Conservation (phyloP, 2,113 vertebrate species). For the Ceratotherium simum region DNA sequence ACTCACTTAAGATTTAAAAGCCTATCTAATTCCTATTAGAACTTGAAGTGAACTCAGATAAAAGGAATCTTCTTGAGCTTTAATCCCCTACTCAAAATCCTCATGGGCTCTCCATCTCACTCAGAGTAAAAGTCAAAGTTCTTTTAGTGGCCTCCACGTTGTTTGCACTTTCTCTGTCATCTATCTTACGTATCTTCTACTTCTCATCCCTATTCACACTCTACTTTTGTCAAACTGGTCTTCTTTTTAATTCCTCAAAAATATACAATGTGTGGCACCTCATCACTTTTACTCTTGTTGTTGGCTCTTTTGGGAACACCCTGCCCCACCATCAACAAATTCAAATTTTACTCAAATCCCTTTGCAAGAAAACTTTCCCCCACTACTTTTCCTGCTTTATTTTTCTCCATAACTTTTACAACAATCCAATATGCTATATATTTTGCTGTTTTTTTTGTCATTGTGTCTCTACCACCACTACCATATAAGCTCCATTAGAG, state of each 20-base stretch:
- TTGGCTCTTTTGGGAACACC: background rate
- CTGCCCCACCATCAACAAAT: background rate
- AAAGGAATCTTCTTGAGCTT: slow-evolving; percentile 29
- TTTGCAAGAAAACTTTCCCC: background rate
- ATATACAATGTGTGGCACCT: background rate
- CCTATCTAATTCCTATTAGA: background rate
- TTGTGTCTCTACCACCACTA: background rate
- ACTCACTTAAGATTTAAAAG: background rate
- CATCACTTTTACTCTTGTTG: background rate
- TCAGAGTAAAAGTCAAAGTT: background rate
- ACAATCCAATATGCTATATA: background rate
- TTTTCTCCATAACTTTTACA: slow-evolving; percentile 18
- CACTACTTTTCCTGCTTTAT: background rate
- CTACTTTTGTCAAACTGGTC: background rate
- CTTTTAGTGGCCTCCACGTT: background rate
- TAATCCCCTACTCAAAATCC: background rate
- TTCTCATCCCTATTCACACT: background rate
- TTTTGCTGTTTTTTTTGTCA: background rate
- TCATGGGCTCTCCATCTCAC: background rate
- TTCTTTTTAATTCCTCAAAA: background rate
- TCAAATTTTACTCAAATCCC: background rate
- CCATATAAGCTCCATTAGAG: background rate
- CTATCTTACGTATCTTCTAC: background rate
- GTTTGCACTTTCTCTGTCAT: background rate
- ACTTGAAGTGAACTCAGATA: background rate